phyloP scores from a whole-genome alignment of 2,888 invertebrate species.

The Shargacucullia verbasci region DNA sequence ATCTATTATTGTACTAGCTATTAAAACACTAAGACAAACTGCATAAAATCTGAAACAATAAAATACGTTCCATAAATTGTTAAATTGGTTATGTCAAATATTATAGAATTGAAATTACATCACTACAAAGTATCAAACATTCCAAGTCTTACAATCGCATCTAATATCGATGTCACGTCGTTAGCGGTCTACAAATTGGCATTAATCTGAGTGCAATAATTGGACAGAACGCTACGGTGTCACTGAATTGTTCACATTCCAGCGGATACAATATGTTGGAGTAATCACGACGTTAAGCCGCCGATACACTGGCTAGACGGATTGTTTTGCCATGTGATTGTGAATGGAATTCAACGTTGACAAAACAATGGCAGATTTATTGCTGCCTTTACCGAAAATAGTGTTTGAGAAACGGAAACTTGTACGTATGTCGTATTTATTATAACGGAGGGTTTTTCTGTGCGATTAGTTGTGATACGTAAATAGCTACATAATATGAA shows the following conservation, averaged over 20 bases:
- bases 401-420: too few relatives aligned
- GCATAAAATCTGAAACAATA: too few relatives aligned
- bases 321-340: constrained; percentile 13
- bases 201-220: constrained; percentile 45
- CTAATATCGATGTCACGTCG: constrained; percentile 34
- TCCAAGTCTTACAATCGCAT: constrained; percentile 12
- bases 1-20: too few relatives aligned
- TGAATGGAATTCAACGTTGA: constrained; percentile 24
- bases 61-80: too few relatives aligned
- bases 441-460: too few relatives aligned
- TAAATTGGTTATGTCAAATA: too few relatives aligned
- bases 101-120: too few relatives aligned
- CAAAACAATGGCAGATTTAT: not conserved
- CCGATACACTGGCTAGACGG: constrained; percentile 26
- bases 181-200: constrained; percentile 41
- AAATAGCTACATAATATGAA: too few relatives aligned
- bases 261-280: constrained; percentile 44
- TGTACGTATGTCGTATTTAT: too few relatives aligned
- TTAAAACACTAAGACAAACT: too few relatives aligned
- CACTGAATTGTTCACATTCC: constrained; percentile 53
- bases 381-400: too few relatives aligned
- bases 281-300: constrained; percentile 42
- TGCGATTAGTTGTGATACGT: too few relatives aligned
- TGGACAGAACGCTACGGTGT: constrained; percentile 36
- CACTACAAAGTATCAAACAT: constrained; percentile 21